Conservation (phyloP, 2,888 invertebrate genomes). For the Bombyx huttoni region DNA sequence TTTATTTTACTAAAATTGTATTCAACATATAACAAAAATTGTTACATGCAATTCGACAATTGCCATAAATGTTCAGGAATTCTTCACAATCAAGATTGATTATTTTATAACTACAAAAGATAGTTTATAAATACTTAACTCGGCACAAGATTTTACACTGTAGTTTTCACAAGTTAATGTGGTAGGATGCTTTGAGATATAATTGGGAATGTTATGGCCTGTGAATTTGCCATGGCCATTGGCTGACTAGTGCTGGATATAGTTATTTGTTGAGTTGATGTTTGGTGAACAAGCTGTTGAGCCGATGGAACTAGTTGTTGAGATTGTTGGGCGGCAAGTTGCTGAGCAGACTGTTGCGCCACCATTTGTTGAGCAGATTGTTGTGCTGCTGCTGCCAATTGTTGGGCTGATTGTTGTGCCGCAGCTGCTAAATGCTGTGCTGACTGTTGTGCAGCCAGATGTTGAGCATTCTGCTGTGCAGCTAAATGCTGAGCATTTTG, state of each 20-base stretch:
- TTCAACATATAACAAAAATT: background rate
- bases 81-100: background rate
- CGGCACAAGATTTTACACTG: background rate
- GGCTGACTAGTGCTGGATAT: constrained; percentile 64
- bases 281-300: constrained; percentile 57
- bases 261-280: constrained; percentile 61
- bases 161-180: constrained; percentile 24
- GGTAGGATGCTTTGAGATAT: constrained; percentile 65
- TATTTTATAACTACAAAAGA: background rate
- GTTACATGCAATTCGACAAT: background rate
- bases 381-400: constrained; percentile 35
- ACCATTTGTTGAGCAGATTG: constrained; percentile 38
- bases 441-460: constrained; percentile 36
- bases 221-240: constrained; percentile 58
- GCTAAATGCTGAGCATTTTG: constrained; percentile 32
- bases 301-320: constrained; percentile 52
- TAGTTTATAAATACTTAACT: background rate
- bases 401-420: constrained; percentile 48
- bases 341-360: constrained; percentile 48
- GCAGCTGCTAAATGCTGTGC: constrained; percentile 41
- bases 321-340: constrained; percentile 52
- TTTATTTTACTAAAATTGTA: background rate
- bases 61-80: background rate
- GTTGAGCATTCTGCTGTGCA: constrained; percentile 26
- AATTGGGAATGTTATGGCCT: constrained; percentile 60